Percentiles rank a stretch among this genome's conserved stretches.
Evolutionary conservation across 2,888 invertebrate species (phyloP).

Genomic region (Drosophila algonquin): DNA sequence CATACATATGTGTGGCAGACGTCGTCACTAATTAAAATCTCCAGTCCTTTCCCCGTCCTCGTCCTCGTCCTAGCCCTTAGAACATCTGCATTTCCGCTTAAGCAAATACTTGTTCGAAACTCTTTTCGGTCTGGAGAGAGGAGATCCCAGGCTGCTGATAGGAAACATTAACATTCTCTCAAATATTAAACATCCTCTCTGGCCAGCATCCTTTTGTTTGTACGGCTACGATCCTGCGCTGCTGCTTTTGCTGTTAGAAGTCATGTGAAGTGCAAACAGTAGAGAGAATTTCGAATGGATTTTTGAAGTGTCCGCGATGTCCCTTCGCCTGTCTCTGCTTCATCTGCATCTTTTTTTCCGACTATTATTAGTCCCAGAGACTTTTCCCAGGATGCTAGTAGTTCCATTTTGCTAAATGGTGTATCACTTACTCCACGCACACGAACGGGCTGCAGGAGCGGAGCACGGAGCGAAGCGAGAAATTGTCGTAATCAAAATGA

Average conservation of each 20-base stretch:
- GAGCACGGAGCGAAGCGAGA: constrained; percentile 42
- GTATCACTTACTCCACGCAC: constrained; percentile 42
- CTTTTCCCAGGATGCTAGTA: constrained; percentile 32
- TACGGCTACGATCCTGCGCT: constrained; percentile 10
- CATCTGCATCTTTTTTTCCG: background rate
- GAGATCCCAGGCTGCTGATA: constrained; percentile 57
- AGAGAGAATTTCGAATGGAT: constrained; percentile 34
- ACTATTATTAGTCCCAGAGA: constrained; percentile 40
- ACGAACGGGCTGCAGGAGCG: constrained; percentile 11
- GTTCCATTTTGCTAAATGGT: constrained; percentile 50
- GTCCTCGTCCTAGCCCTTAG: constrained; percentile 5
- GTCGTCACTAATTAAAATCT: constrained; percentile 51
- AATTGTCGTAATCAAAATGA: constrained; percentile 71
- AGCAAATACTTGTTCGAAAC: constrained; percentile 64
- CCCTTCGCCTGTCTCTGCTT: background rate
- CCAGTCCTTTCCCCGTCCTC: constrained; percentile 21
- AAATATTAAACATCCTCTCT: constrained; percentile 72
- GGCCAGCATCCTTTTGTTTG: constrained; percentile 62
- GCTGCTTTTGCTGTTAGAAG: constrained; percentile 37
- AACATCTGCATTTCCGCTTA: constrained; percentile 78
- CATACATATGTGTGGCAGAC: constrained; percentile 61
- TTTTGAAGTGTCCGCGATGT: constrained; percentile 61
- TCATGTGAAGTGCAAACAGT: constrained; percentile 71
- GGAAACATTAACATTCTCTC: constrained; percentile 36
- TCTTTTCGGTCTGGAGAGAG: constrained; percentile 38